Evolutionary conservation across 2,797 vertebrate species (phyloP), one percentile per base, ranked within the genome.

Genomic region (Nasua narica): DNA sequence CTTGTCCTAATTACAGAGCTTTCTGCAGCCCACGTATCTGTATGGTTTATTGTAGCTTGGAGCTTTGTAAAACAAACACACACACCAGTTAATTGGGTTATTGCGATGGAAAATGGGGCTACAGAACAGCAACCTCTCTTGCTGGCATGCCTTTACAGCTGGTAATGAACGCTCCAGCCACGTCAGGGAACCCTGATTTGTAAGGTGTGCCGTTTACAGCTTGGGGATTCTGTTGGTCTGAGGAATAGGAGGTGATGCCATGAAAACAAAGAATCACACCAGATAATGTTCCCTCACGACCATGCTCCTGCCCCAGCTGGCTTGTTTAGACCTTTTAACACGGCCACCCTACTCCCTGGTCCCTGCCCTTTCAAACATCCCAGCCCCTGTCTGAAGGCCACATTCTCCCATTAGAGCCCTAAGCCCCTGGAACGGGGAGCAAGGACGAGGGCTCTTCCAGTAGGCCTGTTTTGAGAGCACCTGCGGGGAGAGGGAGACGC

Each of bases 51-150:
- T 99, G 99, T 99, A 99, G 99, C 99, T 99, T 98, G 98, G 99
- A 99, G 99, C 99, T 99, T 99, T 99, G 98, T 99, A 99, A 99
- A 99, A 99, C 99, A 99, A 99, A 99, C 98, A 99, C 98, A 98
- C 98, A 98, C 98, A 98, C 98, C 98, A 98, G 98, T 99, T 99
- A 99, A 99, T 99, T 99, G 99, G 99, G 98, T 99, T 99, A 99
- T 98, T 98, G 98, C 98, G 97, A 99, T 98, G 99, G 99, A 99
- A 99, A 99, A 99, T 98, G 98, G 99, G 98, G 98, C 98, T 98
- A 97, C 97, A 98, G 98, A 98, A 98, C 98, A 98, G 98, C 98
- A 98, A 98, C 98, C 98, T 98, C 98, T 97, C 98, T 98, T 96
- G 98, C 98, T 97, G 94, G 98, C 93, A 95, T 97, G 98, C 98